Conservation (phyloP, 2,888 invertebrate species). For the Epinotia brunnichana region DNA sequence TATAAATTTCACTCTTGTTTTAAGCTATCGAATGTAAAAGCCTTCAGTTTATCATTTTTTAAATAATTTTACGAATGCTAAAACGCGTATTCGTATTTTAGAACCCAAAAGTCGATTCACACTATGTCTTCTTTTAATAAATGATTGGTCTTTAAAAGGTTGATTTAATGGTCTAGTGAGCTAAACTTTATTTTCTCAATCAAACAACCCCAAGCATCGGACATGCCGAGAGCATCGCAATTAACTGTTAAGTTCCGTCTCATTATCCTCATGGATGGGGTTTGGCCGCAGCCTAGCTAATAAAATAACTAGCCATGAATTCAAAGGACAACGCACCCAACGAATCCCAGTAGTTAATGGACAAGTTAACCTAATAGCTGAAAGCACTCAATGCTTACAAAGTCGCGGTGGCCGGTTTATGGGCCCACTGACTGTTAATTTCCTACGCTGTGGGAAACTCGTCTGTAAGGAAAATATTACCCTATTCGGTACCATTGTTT, state of each 20-base stretch:
- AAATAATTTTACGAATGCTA: too few species aligned
- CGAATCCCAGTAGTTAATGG: conserved; percentile 76
- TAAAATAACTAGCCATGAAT: conserved; percentile 54
- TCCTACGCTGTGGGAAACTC: conserved; percentile 75
- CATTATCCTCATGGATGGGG: conserved; percentile 19
- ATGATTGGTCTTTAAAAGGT: too few species aligned
- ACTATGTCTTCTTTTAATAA: too few species aligned
- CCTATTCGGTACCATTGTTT: conserved; percentile 61
- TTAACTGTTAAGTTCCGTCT: background rate
- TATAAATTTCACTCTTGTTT: too few species aligned
- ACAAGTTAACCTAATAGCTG: conserved; percentile 81
- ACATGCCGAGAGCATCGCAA: background rate
- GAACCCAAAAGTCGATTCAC: too few species aligned
- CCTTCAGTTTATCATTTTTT: too few species aligned
- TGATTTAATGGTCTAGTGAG: too few species aligned
- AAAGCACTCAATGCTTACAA: conserved; percentile 83
- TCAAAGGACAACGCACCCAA: conserved; percentile 68
- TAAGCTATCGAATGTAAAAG: too few species aligned
- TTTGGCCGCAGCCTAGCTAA: conserved; percentile 20
- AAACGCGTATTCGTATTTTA: too few species aligned
- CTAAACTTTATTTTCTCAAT: background rate
- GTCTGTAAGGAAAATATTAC: conserved; percentile 73
- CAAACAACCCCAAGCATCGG: background rate
- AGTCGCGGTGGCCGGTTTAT: conserved; percentile 78
- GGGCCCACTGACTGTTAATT: conserved; percentile 79